phyloP scores from a whole-genome alignment of 2,797 vertebrate species.

The Gymnopithys bicolor region DNA sequence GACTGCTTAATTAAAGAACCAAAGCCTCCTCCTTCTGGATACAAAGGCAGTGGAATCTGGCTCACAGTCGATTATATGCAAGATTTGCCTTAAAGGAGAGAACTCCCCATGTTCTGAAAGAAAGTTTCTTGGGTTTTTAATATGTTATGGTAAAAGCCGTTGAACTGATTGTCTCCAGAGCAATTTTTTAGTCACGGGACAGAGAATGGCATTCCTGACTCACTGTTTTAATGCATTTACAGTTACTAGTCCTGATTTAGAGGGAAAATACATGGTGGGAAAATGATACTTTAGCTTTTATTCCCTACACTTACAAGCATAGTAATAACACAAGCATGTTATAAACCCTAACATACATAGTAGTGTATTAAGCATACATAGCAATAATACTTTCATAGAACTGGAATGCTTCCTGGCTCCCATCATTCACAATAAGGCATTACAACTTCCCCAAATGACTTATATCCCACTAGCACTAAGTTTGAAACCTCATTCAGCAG shows the following conservation, averaged over 20 bases:
- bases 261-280: not conserved
- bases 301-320: not conserved
- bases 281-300: not conserved
- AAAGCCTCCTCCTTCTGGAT: constrained; percentile 10
- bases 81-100: not conserved
- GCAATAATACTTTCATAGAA: not conserved
- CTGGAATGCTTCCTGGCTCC: not conserved
- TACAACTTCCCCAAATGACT: not conserved
- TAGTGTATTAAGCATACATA: not conserved
- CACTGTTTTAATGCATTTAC: not conserved
- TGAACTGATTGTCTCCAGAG: not conserved
- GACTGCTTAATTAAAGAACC: not conserved
- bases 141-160: not conserved
- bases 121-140: not conserved
- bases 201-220: not conserved
- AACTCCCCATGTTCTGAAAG: not conserved
- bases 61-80: not conserved
- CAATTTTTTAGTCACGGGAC: not conserved
- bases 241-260: not conserved
- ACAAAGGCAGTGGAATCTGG: not conserved
- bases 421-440: not conserved
- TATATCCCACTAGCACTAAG: not conserved
- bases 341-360: not conserved
- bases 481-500: not conserved
- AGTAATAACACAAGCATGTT: not conserved